Evolutionary conservation across 2,113 vertebrate species (phyloP).

Genomic region (Ctenomys sociabilis): DNA sequence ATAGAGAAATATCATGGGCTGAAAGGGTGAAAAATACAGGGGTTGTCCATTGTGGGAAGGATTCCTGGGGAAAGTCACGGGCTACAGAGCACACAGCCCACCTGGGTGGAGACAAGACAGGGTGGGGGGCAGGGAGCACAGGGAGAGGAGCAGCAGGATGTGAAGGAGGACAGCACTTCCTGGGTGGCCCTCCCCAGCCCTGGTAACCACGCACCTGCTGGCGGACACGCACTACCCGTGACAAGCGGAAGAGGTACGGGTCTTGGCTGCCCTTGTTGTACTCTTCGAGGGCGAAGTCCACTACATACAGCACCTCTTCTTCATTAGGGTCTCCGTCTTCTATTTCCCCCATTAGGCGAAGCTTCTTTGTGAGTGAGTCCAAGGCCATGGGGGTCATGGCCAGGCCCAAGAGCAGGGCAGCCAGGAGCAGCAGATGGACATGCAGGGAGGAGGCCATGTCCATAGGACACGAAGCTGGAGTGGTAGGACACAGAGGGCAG

Average conservation of each 20-base stretch:
- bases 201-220: slow-evolving; percentile 86
- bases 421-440: fast-evolving
- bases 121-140: too few relatives aligned
- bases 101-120: neutral
- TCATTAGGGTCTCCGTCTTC: fast-evolving
- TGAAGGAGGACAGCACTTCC: neutral
- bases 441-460: neutral
- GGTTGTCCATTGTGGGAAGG: neutral
- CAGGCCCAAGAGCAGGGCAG: neutral
- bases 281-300: slow-evolving; percentile 85
- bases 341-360: slow-evolving; percentile 79
- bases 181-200: neutral
- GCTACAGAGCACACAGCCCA: neutral
- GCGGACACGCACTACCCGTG: slow-evolving; percentile 75
- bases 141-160: neutral
- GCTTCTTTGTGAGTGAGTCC: too few relatives aligned
- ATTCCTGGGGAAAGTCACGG: neutral
- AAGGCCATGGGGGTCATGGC: neutral
- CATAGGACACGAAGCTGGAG: neutral
- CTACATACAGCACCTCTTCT: slow-evolving; percentile 63
- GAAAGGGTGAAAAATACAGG: neutral
- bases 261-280: slow-evolving; percentile 90
- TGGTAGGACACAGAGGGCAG: neutral
- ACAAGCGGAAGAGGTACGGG: slow-evolving; percentile 76
- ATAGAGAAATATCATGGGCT: neutral